Conservation (phyloP, 2,113 vertebrate genomes). For the Parus major region DNA sequence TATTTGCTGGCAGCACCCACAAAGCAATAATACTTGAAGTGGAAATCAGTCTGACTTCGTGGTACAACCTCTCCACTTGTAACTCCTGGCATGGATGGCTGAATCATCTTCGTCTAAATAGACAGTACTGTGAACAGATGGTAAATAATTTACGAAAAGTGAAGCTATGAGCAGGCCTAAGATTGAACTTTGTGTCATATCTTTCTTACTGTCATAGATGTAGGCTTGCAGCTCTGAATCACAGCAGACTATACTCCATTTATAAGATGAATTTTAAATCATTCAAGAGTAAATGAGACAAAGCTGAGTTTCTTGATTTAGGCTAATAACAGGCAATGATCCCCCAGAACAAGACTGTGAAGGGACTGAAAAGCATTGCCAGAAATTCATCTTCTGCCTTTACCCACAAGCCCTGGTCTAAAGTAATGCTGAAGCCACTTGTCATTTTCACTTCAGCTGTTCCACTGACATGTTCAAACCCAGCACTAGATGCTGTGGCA, state of each 20-base stretch:
- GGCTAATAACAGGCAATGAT: slow-evolving; percentile 39
- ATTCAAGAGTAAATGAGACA: slow-evolving; percentile 62
- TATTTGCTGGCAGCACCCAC: slow-evolving; percentile 39
- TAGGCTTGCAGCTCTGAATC: slow-evolving; percentile 46
- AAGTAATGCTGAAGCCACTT: background rate
- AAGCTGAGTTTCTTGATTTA: slow-evolving; percentile 51
- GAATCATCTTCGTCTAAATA: slow-evolving; percentile 48
- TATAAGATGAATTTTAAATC: slow-evolving; percentile 54
- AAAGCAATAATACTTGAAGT: slow-evolving; percentile 30
- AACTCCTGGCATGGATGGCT: slow-evolving; percentile 46
- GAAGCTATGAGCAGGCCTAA: slow-evolving; percentile 33
- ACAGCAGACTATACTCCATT: slow-evolving; percentile 15
- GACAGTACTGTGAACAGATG: slow-evolving; percentile 63
- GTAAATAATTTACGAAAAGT: slow-evolving; percentile 59
- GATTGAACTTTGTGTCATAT: slow-evolving; percentile 46
- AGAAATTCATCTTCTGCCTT: slow-evolving; percentile 36
- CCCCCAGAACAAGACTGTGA: slow-evolving; percentile 5
- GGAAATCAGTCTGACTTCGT: slow-evolving; percentile 43
- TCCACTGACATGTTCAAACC: background rate
- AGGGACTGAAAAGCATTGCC: slow-evolving; percentile 5
- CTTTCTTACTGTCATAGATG: slow-evolving; percentile 34
- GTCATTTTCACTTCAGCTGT: slow-evolving; percentile 23
- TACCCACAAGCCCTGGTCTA: background rate
- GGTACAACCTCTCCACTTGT: slow-evolving; percentile 45
- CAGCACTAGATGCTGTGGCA: background rate